These are phyloP conservation scores for Neodon shergylaensis DNA, from an alignment of 2,113 vertebrate species.

Conservation along the genomic window DNA sequence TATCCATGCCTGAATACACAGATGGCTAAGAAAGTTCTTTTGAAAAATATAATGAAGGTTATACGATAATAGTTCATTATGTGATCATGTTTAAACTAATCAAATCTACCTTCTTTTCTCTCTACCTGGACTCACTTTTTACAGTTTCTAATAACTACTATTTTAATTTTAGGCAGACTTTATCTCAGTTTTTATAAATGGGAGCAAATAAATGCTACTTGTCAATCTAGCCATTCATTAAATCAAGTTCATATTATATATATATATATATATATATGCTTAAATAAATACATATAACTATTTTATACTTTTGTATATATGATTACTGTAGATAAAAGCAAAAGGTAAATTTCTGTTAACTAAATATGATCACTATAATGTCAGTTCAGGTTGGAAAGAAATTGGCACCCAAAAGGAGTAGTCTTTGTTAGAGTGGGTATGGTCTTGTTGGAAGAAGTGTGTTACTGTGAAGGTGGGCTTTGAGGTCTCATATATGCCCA, in stretches of 20 bases:
- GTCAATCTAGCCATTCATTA: background rate
- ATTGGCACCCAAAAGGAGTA: background rate
- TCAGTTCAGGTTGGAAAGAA: background rate
- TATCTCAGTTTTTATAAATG: background rate
- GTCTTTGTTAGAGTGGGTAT: background rate
- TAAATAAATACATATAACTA: background rate
- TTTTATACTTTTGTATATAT: background rate
- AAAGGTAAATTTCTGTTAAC: background rate
- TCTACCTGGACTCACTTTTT: accelerated
- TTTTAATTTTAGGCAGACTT: background rate
- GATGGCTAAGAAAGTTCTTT: too few species aligned
- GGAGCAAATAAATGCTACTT: accelerated
- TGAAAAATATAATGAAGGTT: background rate
- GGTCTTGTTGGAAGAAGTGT: background rate
- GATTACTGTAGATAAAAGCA: background rate
- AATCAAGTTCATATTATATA: background rate
- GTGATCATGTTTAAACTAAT: background rate
- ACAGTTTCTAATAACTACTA: background rate
- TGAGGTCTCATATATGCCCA: background rate
- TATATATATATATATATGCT: too few species aligned
- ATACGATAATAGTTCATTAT: background rate
- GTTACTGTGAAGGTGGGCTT: background rate
- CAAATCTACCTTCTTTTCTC: background rate
- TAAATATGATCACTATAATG: background rate
- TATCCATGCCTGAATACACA: background rate